A percentile compares a stretch with the other conserved stretches of the same genome.
phyloP scores from a whole-genome alignment of 1,140 invertebrate species.

The Samia ricini region DNA sequence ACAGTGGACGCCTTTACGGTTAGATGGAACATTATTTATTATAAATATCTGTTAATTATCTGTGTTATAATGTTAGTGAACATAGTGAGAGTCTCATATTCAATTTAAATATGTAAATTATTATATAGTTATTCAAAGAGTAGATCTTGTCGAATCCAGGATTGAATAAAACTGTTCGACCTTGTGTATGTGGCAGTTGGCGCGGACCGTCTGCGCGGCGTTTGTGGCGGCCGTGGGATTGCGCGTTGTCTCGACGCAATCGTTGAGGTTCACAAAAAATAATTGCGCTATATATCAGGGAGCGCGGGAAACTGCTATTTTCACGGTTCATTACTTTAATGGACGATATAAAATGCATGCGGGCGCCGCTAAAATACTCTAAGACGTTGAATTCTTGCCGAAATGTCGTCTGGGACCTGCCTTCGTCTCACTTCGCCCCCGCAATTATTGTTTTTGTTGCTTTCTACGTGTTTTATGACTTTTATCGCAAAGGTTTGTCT shows the following conservation, averaged over 20 bases:
- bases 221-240: neutral
- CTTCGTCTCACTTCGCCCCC: neutral
- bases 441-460: neutral
- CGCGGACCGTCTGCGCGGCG: too few species aligned
- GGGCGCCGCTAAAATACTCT: neutral
- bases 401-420: neutral
- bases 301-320: neutral
- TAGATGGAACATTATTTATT: too few species aligned
- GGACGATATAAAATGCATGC: slow-evolving; percentile 1
- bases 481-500: neutral
- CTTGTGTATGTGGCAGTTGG: neutral
- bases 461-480: neutral
- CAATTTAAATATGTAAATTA: too few species aligned
- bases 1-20: too few species aligned
- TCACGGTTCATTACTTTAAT: slow-evolving; percentile 1
- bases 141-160: neutral
- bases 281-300: neutral
- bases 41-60: too few species aligned
- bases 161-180: neutral
- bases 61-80: too few species aligned
- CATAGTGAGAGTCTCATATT: too few species aligned
- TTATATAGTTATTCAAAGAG: too few species aligned
- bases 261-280: neutral
- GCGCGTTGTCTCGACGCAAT: neutral
- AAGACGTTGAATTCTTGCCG: neutral